Evolutionary conservation across 2,113 vertebrate genomes (phyloP).

Genomic region (Gadus chalcogrammus): DNA sequence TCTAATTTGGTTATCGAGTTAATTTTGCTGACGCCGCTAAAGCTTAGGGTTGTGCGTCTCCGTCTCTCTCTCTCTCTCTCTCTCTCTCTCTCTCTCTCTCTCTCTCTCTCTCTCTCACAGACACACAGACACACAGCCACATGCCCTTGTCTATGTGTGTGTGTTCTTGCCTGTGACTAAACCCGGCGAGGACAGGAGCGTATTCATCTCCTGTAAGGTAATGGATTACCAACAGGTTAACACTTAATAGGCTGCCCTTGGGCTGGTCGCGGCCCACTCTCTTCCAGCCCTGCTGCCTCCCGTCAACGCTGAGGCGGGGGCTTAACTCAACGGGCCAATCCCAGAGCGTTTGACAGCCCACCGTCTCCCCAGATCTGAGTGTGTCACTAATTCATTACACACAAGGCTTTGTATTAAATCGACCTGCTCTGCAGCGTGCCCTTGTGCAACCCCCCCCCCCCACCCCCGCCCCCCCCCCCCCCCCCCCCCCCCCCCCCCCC

Average conservation of each 20-base stretch:
- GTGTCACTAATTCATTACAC: conserved; percentile 69
- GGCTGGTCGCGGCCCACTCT: not conserved
- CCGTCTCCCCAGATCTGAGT: conserved; percentile 60
- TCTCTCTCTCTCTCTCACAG: no score
- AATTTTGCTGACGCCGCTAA: conserved; percentile 37
- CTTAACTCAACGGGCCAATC: conserved; percentile 72
- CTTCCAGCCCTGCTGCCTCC: conserved; percentile 18
- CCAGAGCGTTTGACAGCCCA: conserved; percentile 66
- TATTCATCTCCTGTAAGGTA: conserved; percentile 65
- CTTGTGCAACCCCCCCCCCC: conserved; percentile 20
- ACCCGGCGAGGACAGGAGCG: conserved; percentile 38
- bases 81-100: no score
- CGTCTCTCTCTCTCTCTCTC: no score
- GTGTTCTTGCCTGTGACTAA: conserved; percentile 54
- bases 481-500: no score
- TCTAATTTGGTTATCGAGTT: conserved; percentile 66
- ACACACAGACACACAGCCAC: no score
- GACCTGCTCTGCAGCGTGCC: conserved; percentile 32
- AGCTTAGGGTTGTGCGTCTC: no score
- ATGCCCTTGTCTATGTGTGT: not conserved
- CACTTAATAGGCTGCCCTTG: conserved; percentile 61
- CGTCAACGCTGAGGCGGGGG: conserved; percentile 41
- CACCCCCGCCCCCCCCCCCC: no score
- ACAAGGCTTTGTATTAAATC: conserved; percentile 45
- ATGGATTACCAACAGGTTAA: conserved; percentile 63